phyloP scores from a whole-genome alignment of 2,888 invertebrate species.

The Eristalis arbustorum region DNA sequence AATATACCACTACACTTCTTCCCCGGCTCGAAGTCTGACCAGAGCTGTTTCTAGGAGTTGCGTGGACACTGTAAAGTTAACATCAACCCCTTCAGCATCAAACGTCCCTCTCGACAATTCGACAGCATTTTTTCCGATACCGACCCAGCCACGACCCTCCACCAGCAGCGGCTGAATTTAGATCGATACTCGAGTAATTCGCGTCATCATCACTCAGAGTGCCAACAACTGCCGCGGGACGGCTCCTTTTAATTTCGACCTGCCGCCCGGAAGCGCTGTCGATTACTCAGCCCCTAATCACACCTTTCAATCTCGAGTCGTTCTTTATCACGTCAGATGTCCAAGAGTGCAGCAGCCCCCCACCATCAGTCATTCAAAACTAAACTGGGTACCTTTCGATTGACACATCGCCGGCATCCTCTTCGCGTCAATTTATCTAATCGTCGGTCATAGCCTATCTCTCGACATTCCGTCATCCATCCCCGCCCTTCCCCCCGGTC shows the following conservation, averaged over 20 bases:
- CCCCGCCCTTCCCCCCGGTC: not conserved
- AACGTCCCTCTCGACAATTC: too few species aligned
- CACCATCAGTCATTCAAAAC: slow-evolving; percentile 42
- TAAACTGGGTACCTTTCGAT: slow-evolving; percentile 40
- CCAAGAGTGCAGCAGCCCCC: not conserved
- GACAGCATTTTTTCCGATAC: too few species aligned
- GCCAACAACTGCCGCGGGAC: not conserved
- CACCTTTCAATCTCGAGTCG: not conserved
- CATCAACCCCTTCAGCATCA: too few species aligned
- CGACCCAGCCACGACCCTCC: not conserved
- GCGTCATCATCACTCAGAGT: not conserved
- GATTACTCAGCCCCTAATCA: not conserved
- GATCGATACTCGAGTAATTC: not conserved
- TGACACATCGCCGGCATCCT: slow-evolving; percentile 46
- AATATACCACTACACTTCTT: too few species aligned
- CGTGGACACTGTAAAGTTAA: too few species aligned
- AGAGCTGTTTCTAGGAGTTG: too few species aligned
- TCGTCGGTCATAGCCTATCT: slow-evolving; percentile 13
- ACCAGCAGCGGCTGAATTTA: not conserved
- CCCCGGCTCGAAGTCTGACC: too few species aligned
- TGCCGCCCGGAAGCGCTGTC: not conserved
- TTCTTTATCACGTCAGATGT: not conserved
- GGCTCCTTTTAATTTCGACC: not conserved
- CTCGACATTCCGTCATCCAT: not conserved
- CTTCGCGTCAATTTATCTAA: slow-evolving; percentile 59